Evolutionary conservation across 2,113 vertebrate genomes (phyloP).

Genomic region (Microcebus jonahi): DNA sequence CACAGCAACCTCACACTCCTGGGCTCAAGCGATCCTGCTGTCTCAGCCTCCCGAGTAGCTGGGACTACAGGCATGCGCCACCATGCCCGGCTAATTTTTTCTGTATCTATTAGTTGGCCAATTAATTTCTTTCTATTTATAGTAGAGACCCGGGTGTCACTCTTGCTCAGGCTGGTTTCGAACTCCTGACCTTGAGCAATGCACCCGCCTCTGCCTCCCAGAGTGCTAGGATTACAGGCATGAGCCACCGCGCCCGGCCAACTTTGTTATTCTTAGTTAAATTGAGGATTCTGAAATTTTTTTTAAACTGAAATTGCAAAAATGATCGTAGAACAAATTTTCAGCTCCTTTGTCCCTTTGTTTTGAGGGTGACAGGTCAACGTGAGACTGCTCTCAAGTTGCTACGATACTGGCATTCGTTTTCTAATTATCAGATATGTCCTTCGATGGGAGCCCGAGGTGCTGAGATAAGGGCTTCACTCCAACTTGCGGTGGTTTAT

Average conservation of each 20-base stretch:
- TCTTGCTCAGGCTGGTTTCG: too few species aligned
- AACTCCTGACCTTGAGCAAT: too few species aligned
- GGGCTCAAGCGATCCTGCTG: too few species aligned
- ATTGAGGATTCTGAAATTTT: not conserved
- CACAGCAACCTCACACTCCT: too few species aligned
- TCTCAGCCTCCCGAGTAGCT: too few species aligned
- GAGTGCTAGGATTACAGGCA: too few species aligned
- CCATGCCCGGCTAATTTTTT: too few species aligned
- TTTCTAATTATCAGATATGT: not conserved
- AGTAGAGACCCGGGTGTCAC: too few species aligned
- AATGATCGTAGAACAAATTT: not conserved
- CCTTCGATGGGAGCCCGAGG: not conserved
- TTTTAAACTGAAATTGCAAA: not conserved
- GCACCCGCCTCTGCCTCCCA: too few species aligned
- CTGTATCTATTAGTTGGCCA: too few species aligned
- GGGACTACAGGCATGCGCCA: too few species aligned
- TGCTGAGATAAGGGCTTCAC: not conserved
- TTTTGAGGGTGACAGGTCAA: not conserved
- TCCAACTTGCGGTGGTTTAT: not conserved
- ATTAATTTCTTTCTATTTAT: too few species aligned
- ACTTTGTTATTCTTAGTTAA: not conserved
- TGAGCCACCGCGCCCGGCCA: not conserved
- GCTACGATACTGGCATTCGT: not conserved
- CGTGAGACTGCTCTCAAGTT: not conserved
- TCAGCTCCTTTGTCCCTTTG: not conserved